Percentiles rank a stretch among this genome's conserved stretches.
Conservation (phyloP, 2,113 vertebrate species). For the Deroptyus accipitrinus region DNA sequence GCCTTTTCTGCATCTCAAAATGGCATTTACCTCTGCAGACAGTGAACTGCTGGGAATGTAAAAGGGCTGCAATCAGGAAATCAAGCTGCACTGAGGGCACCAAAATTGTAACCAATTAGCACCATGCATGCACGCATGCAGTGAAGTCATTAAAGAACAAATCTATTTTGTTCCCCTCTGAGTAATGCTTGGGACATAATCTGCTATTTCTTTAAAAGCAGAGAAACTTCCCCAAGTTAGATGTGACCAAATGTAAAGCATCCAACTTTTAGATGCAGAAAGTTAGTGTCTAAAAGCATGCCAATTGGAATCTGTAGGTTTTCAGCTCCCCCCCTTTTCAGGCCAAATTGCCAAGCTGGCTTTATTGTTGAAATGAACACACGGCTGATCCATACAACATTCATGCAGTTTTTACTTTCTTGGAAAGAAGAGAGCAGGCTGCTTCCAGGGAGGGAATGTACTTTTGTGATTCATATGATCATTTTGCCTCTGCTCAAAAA, state of each 20-base stretch:
- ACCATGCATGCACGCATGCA: not conserved
- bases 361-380: constrained; percentile 37
- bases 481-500: not conserved
- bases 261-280: not conserved
- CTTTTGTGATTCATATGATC: constrained; percentile 33
- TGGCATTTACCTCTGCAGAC: constrained; percentile 1
- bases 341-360: constrained; percentile 41
- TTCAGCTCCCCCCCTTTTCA: constrained; percentile 20
- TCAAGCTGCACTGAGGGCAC: not conserved
- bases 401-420: constrained; percentile 14
- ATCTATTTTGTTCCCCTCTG: not conserved
- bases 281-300: not conserved
- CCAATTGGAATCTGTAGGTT: constrained; percentile 3
- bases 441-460: constrained; percentile 42
- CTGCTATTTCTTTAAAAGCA: not conserved
- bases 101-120: not conserved
- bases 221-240: not conserved
- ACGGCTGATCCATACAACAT: constrained; percentile 53
- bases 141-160: not conserved
- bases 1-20: not conserved
- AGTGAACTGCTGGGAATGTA: constrained; percentile 25
- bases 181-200: not conserved
- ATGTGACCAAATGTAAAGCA: not conserved
- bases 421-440: constrained; percentile 20
- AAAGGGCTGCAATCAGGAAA: constrained; percentile 45